Evolutionary conservation across 2,113 vertebrate species (phyloP), one percentile per base, ranked within the genome.

Genomic region (Nothobranchius furzeri): DNA sequence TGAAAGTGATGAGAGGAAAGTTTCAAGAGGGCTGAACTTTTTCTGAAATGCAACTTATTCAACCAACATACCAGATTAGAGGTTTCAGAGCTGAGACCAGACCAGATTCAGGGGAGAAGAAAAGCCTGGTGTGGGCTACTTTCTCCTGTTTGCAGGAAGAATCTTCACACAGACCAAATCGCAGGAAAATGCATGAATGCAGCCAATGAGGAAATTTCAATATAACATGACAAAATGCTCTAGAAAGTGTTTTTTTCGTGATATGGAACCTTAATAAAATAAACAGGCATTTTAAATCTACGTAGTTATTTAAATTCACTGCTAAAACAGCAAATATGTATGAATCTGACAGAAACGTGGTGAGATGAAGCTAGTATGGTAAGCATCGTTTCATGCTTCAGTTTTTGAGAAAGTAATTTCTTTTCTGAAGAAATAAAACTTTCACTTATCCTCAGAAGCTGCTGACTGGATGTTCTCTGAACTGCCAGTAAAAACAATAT

Each of bases 11-110:
- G 9, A 42, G 35, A 24, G 54, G 20, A 55, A 56, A 49, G 10
- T 66, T 83, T 61, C 67, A 24, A 36, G 37, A 20, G 20, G 9
- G 30, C 25, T 46, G 30, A 35, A 50, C 30, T 47, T 11, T 30
- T 7, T 12, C 12, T 42, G 43, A 54, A 47, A 0, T 0, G 30
- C 25, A 12, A 59, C 46, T 12, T 53, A 43, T 56, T 15, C 72
- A 49, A 1, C 1, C 12, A 42, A 40, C 6, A 43, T 47, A 20
- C 63, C n/a, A 25, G n/a, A 66, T 30, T 3, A 30, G 4, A 30
- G 20, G 20, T 20, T 20, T 20, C 20, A 20, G 20, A 20, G 20
- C 20, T 20, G 20, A 20, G 20, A 20, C 20, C 20, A 20, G 20
- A 20, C 20, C 20, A 20, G 20, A 20, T 20, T 20, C 20, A 20